Conservation (phyloP, 2,888 invertebrate species). For the Mesorhabditis spiculigera region DNA sequence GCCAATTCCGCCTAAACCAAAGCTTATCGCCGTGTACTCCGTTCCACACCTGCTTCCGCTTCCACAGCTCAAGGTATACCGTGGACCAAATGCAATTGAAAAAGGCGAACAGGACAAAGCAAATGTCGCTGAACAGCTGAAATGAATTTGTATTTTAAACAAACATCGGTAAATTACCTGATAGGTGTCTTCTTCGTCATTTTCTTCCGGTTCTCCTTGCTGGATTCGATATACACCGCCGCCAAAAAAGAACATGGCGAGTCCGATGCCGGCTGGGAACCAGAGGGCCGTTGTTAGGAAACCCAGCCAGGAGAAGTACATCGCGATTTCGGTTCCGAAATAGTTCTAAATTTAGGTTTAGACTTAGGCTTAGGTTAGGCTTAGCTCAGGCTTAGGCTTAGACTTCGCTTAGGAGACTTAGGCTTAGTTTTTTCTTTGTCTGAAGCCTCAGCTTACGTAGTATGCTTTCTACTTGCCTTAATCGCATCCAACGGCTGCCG, state of each 20-base stretch:
- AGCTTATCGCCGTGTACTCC: not conserved
- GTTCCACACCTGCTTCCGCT: slow-evolving; percentile 61
- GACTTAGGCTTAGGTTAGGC: too few relatives aligned
- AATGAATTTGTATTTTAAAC: not conserved
- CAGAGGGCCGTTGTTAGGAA: slow-evolving; percentile 88
- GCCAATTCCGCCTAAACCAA: slow-evolving; percentile 74
- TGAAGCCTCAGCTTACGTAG: too few relatives aligned
- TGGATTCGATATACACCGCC: slow-evolving; percentile 40
- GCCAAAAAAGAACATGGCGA: slow-evolving; percentile 45
- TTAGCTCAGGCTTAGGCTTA: too few relatives aligned
- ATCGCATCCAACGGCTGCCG: slow-evolving; percentile 71
- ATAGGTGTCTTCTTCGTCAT: slow-evolving; percentile 26
- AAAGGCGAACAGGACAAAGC: slow-evolving; percentile 83
- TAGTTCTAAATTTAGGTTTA: slow-evolving; percentile 25
- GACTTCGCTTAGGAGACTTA: too few relatives aligned
- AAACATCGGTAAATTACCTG: slow-evolving; percentile 18
- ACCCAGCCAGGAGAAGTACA: slow-evolving; percentile 97
- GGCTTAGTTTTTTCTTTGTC: too few relatives aligned
- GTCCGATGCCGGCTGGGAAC: slow-evolving; percentile 78
- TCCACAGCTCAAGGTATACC: slow-evolving; percentile 90
- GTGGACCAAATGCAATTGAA: slow-evolving; percentile 96
- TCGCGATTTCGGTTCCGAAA: slow-evolving; percentile 74
- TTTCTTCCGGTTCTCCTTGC: not conserved
- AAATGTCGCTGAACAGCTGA: slow-evolving; percentile 47
- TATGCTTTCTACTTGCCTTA: not conserved